phyloP scores from a whole-genome alignment of 1,140 invertebrate genomes.

The Brachionus manjavacas region DNA sequence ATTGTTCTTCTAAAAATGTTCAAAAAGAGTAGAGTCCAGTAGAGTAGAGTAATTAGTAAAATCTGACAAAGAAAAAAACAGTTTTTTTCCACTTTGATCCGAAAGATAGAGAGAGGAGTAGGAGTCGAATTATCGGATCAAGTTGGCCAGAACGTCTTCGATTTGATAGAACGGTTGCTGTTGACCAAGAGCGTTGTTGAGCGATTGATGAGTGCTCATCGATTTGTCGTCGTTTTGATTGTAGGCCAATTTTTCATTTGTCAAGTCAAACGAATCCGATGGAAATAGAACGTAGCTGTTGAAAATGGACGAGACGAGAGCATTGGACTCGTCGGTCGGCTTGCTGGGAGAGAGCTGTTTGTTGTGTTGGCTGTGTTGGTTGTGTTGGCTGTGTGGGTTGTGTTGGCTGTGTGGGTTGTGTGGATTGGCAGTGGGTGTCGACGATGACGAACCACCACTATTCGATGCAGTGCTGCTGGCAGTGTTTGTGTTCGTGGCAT shows the following conservation, averaged over 20 bases:
- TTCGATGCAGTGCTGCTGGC: neutral
- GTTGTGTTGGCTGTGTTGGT: neutral
- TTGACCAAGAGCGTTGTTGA: neutral
- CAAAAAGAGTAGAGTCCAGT: neutral
- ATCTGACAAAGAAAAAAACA: neutral
- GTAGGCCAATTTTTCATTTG: neutral
- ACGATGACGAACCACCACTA: slow-evolving; percentile 4
- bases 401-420: neutral
- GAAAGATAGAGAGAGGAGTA: too few species aligned
- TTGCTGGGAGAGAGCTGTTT: neutral
- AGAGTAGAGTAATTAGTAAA: neutral
- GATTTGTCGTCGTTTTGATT: neutral
- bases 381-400: neutral
- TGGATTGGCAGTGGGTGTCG: neutral
- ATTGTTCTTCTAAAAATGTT: neutral
- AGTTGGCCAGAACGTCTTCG: slow-evolving; percentile 38
- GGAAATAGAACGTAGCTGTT: slow-evolving; percentile 38
- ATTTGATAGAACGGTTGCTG: slow-evolving; percentile 5
- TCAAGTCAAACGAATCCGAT: slow-evolving; percentile 14
- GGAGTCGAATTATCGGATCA: neutral
- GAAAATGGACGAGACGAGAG: neutral
- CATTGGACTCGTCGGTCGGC: neutral
- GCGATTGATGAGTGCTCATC: neutral
- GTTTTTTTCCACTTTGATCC: too few species aligned
- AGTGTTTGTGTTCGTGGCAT: neutral